Conservation (phyloP, 2,113 vertebrate genomes). For the Vimba vimba region DNA sequence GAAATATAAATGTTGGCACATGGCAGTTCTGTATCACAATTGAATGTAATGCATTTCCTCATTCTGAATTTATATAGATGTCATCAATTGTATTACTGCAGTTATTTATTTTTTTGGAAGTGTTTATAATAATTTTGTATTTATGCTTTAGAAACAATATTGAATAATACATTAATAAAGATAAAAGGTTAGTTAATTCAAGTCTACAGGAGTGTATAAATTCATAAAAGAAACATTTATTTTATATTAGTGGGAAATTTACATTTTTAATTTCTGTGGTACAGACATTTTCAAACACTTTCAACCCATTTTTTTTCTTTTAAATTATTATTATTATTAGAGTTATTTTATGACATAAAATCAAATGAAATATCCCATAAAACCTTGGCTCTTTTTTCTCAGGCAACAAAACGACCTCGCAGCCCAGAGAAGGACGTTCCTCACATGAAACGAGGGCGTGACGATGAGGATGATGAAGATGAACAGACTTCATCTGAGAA, state of each 20-base stretch:
- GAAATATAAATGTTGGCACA: background rate
- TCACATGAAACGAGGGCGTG: slow-evolving; percentile 40
- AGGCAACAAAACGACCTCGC: slow-evolving; percentile 68
- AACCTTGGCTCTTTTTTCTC: too few relatives aligned
- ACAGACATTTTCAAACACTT: too few relatives aligned
- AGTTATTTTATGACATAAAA: too few relatives aligned
- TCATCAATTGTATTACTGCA: background rate
- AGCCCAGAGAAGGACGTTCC: slow-evolving; percentile 49
- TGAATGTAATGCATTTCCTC: background rate
- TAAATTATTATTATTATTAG: too few relatives aligned
- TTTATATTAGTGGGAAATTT: too few relatives aligned
- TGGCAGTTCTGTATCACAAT: background rate
- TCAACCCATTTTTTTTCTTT: too few relatives aligned
- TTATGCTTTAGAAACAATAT: background rate
- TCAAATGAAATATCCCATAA: too few relatives aligned
- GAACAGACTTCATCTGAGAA: slow-evolving; percentile 68
- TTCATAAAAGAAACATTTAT: too few relatives aligned
- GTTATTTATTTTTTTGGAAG: background rate
- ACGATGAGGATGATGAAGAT: slow-evolving; percentile 56
- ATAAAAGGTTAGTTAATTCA: too few relatives aligned
- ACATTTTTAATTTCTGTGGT: too few relatives aligned
- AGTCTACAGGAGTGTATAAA: too few relatives aligned
- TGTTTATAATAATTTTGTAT: background rate
- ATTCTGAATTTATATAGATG: background rate
- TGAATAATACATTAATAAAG: too few relatives aligned